Base-by-base conservation (phyloP, 2,888 invertebrate species). In the Steinernema scapterisci region DNA sequence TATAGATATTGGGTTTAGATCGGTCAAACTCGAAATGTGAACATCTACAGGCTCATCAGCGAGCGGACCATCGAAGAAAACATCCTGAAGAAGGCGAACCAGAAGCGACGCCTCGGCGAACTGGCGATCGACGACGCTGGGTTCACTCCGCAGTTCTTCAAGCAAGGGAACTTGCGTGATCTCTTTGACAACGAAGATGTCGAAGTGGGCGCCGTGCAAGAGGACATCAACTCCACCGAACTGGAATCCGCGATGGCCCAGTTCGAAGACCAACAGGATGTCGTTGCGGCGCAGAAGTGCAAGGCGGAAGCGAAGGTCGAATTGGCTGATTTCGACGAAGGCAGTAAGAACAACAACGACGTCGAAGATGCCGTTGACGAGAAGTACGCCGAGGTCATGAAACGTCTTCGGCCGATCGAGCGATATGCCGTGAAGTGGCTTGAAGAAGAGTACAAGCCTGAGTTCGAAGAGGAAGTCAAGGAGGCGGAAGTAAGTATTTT, bases 11-110 rank as follows among this genome's bases (percentile, higher is more conserved):
- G 25, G 0, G 78, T 79, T 77, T 92, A 99, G 85, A 99, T 99
- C 88, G 99, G 99, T 0, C 99, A 99, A 90, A 99, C 97, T 21
- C 91, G 97, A 83, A 97, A 99, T 91, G 99, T 99, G 79, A 95
- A 97, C 90, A 97, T 99, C 87, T 97, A 95, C 90, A 91, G 97
- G 78, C 91, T 99, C 84, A 94, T 99, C 76, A 95, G 96, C 88
- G 95, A 96, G 88, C 93, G 92, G 89, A 97, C 99, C 11, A 94
- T 99, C 54, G 99, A 99, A 90, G 99, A 99, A 89, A 99, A 99
- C 90, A 99, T 99, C 85, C 90, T 99, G 86, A 96, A 95, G 89
- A 99, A 99, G 89, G 99, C 99, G 2, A 95, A 94, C 89, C 97
- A 99, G 89, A 99, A 99, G 89, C 91, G 96, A 79, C 91, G 95